Evolutionary conservation across 2,113 vertebrate genomes (phyloP).

Genomic region (Rhizomys pruinosus): DNA sequence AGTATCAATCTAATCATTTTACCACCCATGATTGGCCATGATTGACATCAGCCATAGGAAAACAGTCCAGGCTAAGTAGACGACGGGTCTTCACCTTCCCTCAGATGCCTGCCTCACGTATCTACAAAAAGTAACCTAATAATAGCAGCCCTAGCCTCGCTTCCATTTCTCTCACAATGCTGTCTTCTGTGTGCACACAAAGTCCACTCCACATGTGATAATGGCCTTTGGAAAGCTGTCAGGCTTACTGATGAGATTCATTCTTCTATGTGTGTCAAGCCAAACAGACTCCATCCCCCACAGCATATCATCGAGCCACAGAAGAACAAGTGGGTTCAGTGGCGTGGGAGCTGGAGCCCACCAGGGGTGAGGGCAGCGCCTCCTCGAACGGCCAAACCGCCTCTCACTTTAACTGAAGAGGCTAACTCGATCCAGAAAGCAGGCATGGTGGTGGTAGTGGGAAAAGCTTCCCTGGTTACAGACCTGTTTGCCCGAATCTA

Average conservation of each 20-base stretch:
- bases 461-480: background rate
- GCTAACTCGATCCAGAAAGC: background rate
- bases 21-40: background rate
- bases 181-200: slow-evolving; percentile 42
- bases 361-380: background rate
- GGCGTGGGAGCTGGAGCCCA: background rate
- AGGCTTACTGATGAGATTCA: background rate
- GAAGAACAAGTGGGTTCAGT: rapidly evolving
- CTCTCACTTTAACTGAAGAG: background rate
- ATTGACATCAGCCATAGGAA: background rate
- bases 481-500: background rate
- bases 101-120: slow-evolving; percentile 33
- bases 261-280: slow-evolving; percentile 34
- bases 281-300: background rate
- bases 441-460: background rate
- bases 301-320: background rate
- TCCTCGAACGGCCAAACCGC: background rate
- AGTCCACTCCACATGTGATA: background rate
- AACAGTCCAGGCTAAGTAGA: background rate
- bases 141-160: slow-evolving; percentile 40
- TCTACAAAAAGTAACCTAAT: slow-evolving; percentile 32
- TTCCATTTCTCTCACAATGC: background rate
- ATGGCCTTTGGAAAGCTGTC: background rate
- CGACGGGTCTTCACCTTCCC: background rate
- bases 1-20: background rate